Percentiles rank a stretch among this genome's conserved stretches.
phyloP scores from a whole-genome alignment of 30 jellyfish, hydroid and myxozoan species.

The Turritopsis rubra region DNA sequence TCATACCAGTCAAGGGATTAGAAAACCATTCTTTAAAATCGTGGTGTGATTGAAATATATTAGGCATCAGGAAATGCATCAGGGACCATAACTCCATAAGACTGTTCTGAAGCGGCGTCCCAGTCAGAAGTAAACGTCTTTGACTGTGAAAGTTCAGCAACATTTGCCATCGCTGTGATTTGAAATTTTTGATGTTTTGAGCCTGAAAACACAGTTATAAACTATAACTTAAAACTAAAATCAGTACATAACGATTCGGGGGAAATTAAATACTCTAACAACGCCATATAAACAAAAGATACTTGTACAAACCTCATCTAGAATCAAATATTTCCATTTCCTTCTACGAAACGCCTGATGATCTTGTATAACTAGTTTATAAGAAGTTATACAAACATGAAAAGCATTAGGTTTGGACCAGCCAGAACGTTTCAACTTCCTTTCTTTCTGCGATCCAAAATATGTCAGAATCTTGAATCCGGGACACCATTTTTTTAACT shows the following conservation, averaged over 20 bases:
- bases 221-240: no score
- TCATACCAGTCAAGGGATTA: slow-evolving; percentile 96
- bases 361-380: slow-evolving; percentile 86
- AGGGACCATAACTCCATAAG: slow-evolving; percentile 98
- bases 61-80: slow-evolving; percentile 97
- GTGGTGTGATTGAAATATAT: slow-evolving; percentile 85
- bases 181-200: slow-evolving; percentile 90
- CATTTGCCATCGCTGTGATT: slow-evolving; percentile 96
- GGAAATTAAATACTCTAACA: background rate
- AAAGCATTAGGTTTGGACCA: slow-evolving; percentile 98
- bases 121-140: slow-evolving; percentile 86
- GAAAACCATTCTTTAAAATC: slow-evolving; percentile 98
- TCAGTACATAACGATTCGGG: no score
- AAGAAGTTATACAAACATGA: slow-evolving; percentile 91
- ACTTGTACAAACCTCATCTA: slow-evolving; percentile 71
- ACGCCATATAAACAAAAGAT: background rate
- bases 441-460: slow-evolving; percentile 88
- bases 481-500: slow-evolving; percentile 94
- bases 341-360: slow-evolving; percentile 93
- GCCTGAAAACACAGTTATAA: slow-evolving; percentile 46
- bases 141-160: slow-evolving; percentile 91
- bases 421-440: slow-evolving; percentile 83
- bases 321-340: slow-evolving; percentile 88
- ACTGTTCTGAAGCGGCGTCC: slow-evolving; percentile 93
- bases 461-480: slow-evolving; percentile 84